phyloP scores from a whole-genome alignment of 1,140 invertebrate genomes.

The Diplogasteroides magnus region DNA sequence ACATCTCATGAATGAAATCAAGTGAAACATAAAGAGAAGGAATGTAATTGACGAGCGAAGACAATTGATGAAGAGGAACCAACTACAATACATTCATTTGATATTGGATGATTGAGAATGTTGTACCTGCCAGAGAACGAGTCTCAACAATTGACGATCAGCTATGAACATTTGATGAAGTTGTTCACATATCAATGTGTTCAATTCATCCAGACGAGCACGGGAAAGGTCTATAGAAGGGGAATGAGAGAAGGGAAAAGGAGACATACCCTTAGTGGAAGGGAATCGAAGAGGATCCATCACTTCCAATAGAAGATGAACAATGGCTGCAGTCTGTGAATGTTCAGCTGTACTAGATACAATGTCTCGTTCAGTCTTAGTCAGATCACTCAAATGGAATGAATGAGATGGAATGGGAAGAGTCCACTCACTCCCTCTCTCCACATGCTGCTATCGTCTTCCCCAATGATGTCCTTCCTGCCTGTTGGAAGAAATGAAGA shows the following conservation, averaged over 20 bases:
- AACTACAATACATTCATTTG: too few relatives aligned
- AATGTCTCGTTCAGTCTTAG: background rate
- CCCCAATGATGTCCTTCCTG: background rate
- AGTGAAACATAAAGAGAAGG: background rate
- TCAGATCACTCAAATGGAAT: background rate
- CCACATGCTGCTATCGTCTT: background rate
- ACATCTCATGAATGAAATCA: background rate
- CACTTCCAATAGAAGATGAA: background rate
- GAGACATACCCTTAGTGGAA: background rate
- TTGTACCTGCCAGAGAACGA: background rate
- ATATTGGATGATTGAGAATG: too few relatives aligned
- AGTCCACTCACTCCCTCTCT: background rate
- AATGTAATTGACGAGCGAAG: background rate
- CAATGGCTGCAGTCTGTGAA: background rate
- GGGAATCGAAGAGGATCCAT: background rate
- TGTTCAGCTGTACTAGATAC: background rate
- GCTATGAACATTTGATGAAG: background rate
- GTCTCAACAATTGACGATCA: background rate
- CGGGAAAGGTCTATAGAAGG: too few relatives aligned
- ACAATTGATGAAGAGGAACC: background rate
- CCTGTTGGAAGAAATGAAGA: background rate
- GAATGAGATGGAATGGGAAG: background rate
- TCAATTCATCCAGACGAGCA: background rate
- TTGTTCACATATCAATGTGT: background rate
- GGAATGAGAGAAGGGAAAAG: too few relatives aligned